A percentile compares a stretch with the other conserved stretches of the same genome.
These are phyloP conservation scores for Hydrotaea diabolus DNA, from an alignment of 2,888 invertebrate species.

Conservation along the genomic window DNA sequence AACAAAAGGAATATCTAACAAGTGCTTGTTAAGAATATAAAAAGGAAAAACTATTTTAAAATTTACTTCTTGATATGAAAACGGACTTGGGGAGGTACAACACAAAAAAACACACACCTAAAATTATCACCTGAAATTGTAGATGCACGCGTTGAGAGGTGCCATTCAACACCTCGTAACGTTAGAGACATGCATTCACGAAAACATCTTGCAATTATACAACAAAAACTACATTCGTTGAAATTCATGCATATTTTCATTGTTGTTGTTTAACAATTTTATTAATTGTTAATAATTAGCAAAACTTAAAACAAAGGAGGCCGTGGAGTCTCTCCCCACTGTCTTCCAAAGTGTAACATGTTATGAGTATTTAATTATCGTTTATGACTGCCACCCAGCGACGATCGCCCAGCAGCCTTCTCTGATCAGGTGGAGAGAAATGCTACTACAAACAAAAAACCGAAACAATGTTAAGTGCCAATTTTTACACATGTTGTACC, in stretches of 20 bases:
- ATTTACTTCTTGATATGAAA: constrained; percentile 3
- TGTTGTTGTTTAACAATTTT: constrained; percentile 70
- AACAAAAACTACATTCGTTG: not conserved
- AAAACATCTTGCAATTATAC: not conserved
- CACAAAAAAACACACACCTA: not conserved
- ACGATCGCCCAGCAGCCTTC: not conserved
- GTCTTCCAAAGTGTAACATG: not conserved
- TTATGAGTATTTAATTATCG: constrained; percentile 33
- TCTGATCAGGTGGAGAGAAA: not conserved
- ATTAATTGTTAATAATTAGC: constrained; percentile 75
- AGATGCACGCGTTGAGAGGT: not conserved
- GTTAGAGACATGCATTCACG: not conserved
- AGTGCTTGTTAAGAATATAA: constrained; percentile 45
- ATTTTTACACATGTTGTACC: constrained; percentile 65
- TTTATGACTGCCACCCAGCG: constrained; percentile 26
- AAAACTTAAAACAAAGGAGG: constrained; percentile 37
- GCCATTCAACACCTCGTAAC: not conserved
- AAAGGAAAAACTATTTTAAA: not conserved
- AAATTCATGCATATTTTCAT: constrained; percentile 29
- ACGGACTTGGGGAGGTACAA: not conserved
- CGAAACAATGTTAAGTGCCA: constrained; percentile 56
- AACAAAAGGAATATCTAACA: constrained; percentile 37
- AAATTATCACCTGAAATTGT: not conserved
- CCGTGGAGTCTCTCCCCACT: not conserved
- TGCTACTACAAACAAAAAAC: constrained; percentile 12